These are phyloP conservation scores for Phymorhynchus buccinoides DNA, from an alignment of 1,140 invertebrate genomes.

Conservation along the genomic window DNA sequence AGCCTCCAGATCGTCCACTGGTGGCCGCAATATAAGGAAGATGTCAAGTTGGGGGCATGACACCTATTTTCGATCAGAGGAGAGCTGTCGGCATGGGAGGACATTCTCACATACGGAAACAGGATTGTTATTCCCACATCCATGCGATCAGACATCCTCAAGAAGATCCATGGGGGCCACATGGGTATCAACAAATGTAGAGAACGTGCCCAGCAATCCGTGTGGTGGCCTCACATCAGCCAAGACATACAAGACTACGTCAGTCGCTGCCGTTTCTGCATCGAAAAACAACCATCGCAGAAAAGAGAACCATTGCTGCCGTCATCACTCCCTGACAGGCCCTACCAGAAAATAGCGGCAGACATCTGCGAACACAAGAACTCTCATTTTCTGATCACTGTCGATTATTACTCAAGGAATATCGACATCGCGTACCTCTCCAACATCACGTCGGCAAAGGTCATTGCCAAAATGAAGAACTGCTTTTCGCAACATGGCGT, in stretches of 20 bases:
- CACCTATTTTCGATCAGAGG: not conserved
- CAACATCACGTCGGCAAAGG: slow-evolving; percentile 34
- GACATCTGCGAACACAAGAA: slow-evolving; percentile 36
- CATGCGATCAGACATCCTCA: not conserved
- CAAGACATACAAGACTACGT: not conserved
- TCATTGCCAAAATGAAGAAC: slow-evolving; percentile 47
- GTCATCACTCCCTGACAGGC: not conserved
- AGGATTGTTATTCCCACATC: not conserved
- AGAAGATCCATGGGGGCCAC: not conserved
- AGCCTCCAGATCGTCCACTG: not conserved
- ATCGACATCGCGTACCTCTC: slow-evolving; percentile 40
- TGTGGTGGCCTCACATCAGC: not conserved
- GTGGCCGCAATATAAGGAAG: not conserved
- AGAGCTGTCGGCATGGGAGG: not conserved
- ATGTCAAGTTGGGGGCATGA: not conserved
- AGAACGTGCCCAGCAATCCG: not conserved
- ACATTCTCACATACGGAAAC: not conserved
- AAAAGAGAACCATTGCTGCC: not conserved
- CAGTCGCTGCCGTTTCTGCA: not conserved
- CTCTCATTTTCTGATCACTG: slow-evolving; percentile 41
- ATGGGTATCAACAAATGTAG: not conserved
- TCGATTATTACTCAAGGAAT: slow-evolving; percentile 50
- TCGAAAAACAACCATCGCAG: not conserved
- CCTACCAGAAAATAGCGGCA: not conserved
- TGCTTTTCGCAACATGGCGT: slow-evolving; percentile 54